Base-by-base conservation (phyloP, 2,797 vertebrate species). In the Halcyon smyrnensis region DNA sequence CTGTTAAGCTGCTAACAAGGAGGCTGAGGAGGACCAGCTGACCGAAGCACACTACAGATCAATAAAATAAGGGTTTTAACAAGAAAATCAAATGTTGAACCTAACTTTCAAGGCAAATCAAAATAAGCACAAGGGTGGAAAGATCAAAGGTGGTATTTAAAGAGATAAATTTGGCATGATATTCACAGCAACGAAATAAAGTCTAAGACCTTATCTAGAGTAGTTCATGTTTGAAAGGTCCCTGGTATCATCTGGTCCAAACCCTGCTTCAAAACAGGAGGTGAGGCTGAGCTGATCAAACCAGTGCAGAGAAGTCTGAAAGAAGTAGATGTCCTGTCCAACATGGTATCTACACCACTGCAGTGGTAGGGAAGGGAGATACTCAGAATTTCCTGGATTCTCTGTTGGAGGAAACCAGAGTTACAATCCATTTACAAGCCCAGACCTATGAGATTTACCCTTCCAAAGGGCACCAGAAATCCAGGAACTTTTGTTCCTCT, bases 1-100 rank as follows among this genome's bases (percentile, higher is more conserved):
- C 85, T 83, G 48, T 43, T 82, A 48, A 90, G 60, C 60, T 89
- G 73, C 77, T 92, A 71, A 71, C 48, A 19, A 84, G 86, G 34
- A 78, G 37, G 37, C 27, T 51, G 9, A 77, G 77, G 69, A 75
- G 68, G 37, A 83, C 13, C 71, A 77, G 85, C 50, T 85, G 82
- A 30, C 75, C 8, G 3, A 60, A 51, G 36, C 46, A 68, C 24
- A 0, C 87, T 39, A 21, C 15, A 41, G 41, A 85, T 91, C 78
- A 71, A 6, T 63, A 56, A 60, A 56, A n/a, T 37, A 16, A 43
- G 79, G 36, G 12, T 89, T 80, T 94, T 63, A 70, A 67, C 45
- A 63, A 25, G 75, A 70, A 59, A 87, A 77, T 54, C 14, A 77
- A 91, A 83, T 37, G 14, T 32, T 15, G 39, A 59, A 21, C 63